These are phyloP conservation scores for Congeria kusceri DNA, from an alignment of 2,888 invertebrate species.

Conservation along the genomic window DNA sequence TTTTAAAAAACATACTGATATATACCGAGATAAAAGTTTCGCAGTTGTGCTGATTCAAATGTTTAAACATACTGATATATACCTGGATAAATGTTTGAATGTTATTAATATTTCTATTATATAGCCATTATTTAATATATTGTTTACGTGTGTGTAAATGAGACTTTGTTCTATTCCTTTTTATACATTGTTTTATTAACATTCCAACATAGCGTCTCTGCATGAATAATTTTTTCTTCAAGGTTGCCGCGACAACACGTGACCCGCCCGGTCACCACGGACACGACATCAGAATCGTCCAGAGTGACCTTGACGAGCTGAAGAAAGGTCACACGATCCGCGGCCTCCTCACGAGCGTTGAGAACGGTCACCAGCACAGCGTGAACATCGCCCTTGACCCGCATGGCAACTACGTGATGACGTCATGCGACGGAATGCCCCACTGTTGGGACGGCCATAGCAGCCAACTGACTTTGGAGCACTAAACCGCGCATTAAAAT, in stretches of 20 bases:
- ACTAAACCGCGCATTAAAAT: background rate
- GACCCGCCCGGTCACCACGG: conserved; percentile 63
- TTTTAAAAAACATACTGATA: no score
- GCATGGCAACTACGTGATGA: conserved; percentile 47
- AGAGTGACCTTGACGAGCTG: conserved; percentile 50
- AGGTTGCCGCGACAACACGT: conserved; percentile 45
- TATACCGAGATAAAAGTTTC: no score
- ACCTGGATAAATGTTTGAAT: no score
- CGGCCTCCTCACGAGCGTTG: conserved; percentile 42
- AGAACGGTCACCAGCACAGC: conserved; percentile 61
- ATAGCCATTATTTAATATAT: no score
- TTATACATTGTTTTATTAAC: no score
- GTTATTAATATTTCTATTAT: no score
- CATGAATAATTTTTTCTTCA: no score
- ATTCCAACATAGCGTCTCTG: no score
- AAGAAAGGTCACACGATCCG: conserved; percentile 48
- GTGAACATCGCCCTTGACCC: conserved; percentile 46
- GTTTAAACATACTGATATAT: no score
- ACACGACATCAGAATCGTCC: conserved; percentile 54
- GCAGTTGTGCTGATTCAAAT: no score
- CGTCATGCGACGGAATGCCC: conserved; percentile 59
- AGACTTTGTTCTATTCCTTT: no score
- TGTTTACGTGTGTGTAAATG: no score
- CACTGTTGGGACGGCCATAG: conserved; percentile 6
- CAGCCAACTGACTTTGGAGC: background rate